These are phyloP conservation scores for Tenthredo scrophulariae DNA, from an alignment of 2,888 invertebrate species.

Conservation along the genomic window DNA sequence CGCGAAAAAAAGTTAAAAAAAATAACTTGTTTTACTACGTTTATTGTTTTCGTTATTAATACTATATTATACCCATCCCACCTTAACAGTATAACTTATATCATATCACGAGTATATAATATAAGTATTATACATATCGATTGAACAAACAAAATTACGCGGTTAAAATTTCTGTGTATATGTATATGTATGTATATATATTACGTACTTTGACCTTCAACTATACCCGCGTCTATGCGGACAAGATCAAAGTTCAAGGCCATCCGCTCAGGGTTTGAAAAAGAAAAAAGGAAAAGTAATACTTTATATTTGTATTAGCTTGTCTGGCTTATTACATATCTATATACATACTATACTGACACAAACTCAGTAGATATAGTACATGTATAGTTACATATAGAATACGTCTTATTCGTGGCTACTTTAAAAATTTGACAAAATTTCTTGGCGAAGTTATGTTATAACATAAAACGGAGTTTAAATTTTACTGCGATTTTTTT, in stretches of 20 bases:
- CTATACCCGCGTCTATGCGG: constrained; percentile 35
- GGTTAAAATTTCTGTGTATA: not conserved
- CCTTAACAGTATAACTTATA: too few species aligned
- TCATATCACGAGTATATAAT: not conserved
- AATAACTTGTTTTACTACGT: not conserved
- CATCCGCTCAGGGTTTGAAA: not conserved
- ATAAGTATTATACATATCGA: constrained; percentile 13
- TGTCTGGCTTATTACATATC: not conserved
- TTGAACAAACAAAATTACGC: constrained; percentile 50
- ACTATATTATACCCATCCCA: not conserved
- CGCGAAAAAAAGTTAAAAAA: not conserved
- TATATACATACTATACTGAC: not conserved
- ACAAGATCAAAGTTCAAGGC: constrained; percentile 56
- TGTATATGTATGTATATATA: not conserved
- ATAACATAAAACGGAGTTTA: not conserved
- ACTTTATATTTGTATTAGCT: constrained; percentile 32
- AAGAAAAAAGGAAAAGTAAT: not conserved
- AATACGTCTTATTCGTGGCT: not conserved
- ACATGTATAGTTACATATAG: not conserved
- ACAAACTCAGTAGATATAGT: too few species aligned
- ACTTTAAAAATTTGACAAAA: not conserved
- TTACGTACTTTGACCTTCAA: constrained; percentile 46
- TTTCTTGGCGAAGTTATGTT: not conserved
- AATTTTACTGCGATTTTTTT: not conserved
- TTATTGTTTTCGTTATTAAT: not conserved